Base-by-base conservation (phyloP, 1,140 invertebrate genomes). In the Habropoda laboriosa region DNA sequence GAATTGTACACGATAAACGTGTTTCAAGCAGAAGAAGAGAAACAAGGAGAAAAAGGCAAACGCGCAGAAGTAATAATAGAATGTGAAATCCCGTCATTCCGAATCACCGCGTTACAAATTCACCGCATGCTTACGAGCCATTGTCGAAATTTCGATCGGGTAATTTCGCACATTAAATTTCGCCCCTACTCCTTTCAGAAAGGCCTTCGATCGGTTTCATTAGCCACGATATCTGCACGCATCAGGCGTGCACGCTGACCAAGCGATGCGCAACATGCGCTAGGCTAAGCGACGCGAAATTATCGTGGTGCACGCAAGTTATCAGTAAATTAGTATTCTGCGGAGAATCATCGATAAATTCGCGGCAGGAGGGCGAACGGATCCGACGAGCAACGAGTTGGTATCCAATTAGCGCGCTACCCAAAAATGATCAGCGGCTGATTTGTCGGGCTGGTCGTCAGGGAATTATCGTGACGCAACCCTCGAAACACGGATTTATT, bases 321-420 rank as follows among this genome's bases (percentile, higher is more conserved):
- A 80, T 80, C 81, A 60, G 70, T 82, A 80, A 82, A 82, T 82
- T 82, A 82, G 77, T 77, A 80, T 82, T 80, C 74, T 70, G 53
- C 70, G 45, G 66, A 77, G 81, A 82, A 80, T 82, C 74, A 74
- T 82, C 72, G 81, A 64, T 66, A 77, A 80, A 83, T 61, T 70
- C 70, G 58, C 16, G 35, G 27, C 47, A 40, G 8, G 18, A 51
- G 13, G 57, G 7, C 13, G 42, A n/a, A 53, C 57, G 40, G 47
- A 49, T 45, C 24, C 30, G 55, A 51, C 47, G 18, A 53, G 32
- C 57, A 51, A 51, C 72, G 77, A 75, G 45, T 70, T 71, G 58
- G 64, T 64, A 40, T 83, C 81, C 81, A 83, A 83, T 83, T 83
- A 83, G 79, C 72, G 55, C 64, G 70, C 40, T 68, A 80, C 77